Evolutionary conservation across 2,888 invertebrate genomes (phyloP), one percentile per base, ranked within the genome.

Genomic region (Plebejus anna): DNA sequence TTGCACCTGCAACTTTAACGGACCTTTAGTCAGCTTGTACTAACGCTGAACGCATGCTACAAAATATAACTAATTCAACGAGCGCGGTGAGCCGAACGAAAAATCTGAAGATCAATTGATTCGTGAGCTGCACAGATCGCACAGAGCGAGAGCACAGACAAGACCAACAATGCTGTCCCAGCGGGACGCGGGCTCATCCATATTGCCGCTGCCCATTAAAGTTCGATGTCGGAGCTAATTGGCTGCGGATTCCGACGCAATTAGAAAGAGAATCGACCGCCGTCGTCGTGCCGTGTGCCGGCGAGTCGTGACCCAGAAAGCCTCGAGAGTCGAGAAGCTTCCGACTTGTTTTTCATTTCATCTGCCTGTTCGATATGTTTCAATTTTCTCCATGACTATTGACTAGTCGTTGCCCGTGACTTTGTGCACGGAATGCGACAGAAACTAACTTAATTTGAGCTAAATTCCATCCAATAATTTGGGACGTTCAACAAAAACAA

Each of bases 281-380:
- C 4, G 4, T 28, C 66, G 66, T 7, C 4, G 66, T 13, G 28
- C 4, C 22, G 32, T 1, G 66, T 13, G 28, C 4, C 22, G 32
- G 66, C 9, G 66, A 32, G 7, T 66, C 32, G 66, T 66, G 66
- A 66, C 66, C 66, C 66, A 66, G 66, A 66, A 66, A 32, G 22
- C 32, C 11, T 66, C 66, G 66, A 66, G 66, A 66, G 36, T 66
- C 66, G 66, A 66, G 66, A 66, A 66, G 11, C 66, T 66, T 66
- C 1, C 66, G 32, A 61, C 22, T 61, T 61, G 66, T 66, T 66
- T 32, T 66, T 66, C 66, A 22, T 61, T 61, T 61, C 61, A 36
- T 9, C 13, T 4, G 32, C 28, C 61, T 28, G 61, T 61, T 66
- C 66, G 3, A 36, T 66, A 66, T 13, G 32, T 36, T 9, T 47